Evolutionary conservation across 2,888 invertebrate species (phyloP).

Genomic region (Ormyrus rosae): DNA sequence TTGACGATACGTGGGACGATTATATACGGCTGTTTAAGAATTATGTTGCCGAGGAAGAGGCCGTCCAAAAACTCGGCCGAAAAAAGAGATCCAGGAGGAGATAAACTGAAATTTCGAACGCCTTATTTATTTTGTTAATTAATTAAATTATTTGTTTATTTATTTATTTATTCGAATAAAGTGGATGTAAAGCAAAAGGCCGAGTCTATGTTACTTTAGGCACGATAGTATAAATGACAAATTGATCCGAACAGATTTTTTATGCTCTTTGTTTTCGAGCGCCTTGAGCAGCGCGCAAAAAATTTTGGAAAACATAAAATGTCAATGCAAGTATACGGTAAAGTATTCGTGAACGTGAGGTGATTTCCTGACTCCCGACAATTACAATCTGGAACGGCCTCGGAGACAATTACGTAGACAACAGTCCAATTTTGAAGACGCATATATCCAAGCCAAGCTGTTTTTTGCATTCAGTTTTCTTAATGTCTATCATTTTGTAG

Average conservation of each 20-base stretch:
- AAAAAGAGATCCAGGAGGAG: conserved; percentile 17
- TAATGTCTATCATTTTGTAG: no score
- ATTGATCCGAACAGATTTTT: conserved; percentile 1
- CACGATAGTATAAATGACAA: background rate
- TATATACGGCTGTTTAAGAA: conserved; percentile 65
- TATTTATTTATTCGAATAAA: conserved; percentile 49
- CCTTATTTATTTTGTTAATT: conserved; percentile 1
- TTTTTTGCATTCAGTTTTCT: no score
- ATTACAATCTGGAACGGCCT: conserved; percentile 49
- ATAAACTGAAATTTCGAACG: conserved; percentile 3
- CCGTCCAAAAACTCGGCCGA: background rate
- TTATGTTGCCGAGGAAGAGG: conserved; percentile 64
- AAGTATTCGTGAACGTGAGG: conserved; percentile 32
- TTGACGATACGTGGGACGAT: conserved; percentile 65
- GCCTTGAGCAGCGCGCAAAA: conserved; percentile 8
- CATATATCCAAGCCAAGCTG: no score
- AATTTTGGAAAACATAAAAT: conserved; percentile 14
- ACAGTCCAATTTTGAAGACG: conserved; percentile 31
- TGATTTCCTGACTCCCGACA: conserved; percentile 38
- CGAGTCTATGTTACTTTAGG: background rate
- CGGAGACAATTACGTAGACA: conserved; percentile 35
- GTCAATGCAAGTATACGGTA: conserved; percentile 10
- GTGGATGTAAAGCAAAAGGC: background rate
- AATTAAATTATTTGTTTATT: conserved; percentile 56
- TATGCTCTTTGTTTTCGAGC: conserved; percentile 17